These are phyloP conservation scores for Hemaris fuciformis DNA, from an alignment of 2,888 invertebrate genomes.

Conservation along the genomic window DNA sequence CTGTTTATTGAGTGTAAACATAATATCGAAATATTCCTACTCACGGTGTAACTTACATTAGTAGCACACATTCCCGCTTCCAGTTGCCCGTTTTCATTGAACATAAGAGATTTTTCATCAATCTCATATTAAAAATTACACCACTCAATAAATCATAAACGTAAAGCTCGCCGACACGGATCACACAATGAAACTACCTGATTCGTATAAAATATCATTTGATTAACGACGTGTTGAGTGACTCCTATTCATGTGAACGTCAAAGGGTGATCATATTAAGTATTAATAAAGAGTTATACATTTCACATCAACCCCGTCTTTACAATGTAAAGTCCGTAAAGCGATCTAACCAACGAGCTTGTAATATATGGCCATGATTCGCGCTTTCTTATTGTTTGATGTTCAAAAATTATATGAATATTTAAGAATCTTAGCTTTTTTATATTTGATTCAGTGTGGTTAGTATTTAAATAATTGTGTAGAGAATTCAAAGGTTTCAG, in stretches of 20 bases:
- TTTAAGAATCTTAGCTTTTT: neutral
- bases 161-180: conserved; percentile 64
- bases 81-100: conserved; percentile 1
- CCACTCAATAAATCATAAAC: conserved; percentile 66
- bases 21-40: too few species aligned
- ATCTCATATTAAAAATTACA: conserved; percentile 62
- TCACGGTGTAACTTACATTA: conserved; percentile 6
- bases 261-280: conserved; percentile 76
- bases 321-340: conserved; percentile 8
- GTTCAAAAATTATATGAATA: neutral
- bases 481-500: too few species aligned
- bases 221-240: conserved; percentile 81
- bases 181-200: conserved; percentile 77
- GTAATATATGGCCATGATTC: conserved; percentile 26
- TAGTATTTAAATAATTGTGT: too few species aligned
- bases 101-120: conserved; percentile 38
- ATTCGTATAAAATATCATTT: conserved; percentile 73
- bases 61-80: neutral
- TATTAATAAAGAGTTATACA: conserved; percentile 75
- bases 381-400: conserved; percentile 32
- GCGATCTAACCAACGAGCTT: conserved; percentile 5
- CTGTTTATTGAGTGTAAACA: too few species aligned
- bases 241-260: conserved; percentile 72
- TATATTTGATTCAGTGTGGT: neutral
- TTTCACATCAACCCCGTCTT: conserved; percentile 49